These are phyloP conservation scores for Corynorhinus townsendii DNA, from an alignment of 2,113 vertebrate species.

Conservation along the genomic window DNA sequence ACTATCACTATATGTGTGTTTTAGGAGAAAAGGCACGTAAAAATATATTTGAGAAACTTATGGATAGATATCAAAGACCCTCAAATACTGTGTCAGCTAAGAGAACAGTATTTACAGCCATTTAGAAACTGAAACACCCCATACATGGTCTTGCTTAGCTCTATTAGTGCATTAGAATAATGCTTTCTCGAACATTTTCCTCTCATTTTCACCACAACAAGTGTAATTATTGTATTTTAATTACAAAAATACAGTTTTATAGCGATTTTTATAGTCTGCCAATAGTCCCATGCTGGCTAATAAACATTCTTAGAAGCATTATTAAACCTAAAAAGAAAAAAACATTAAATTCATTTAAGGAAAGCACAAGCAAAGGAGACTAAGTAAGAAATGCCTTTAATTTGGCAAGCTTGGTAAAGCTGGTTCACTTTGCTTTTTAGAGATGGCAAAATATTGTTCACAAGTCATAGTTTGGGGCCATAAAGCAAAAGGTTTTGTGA, in stretches of 20 bases:
- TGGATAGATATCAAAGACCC: neutral
- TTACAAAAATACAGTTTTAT: neutral
- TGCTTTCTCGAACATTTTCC: slow-evolving; percentile 20
- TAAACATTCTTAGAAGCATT: slow-evolving; percentile 48
- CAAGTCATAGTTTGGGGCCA: neutral
- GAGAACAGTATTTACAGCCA: slow-evolving; percentile 25
- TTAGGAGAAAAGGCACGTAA: neutral
- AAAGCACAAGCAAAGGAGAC: slow-evolving; percentile 9
- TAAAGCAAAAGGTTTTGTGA: neutral
- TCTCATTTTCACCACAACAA: neutral
- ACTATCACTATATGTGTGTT: neutral
- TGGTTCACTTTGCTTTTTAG: neutral
- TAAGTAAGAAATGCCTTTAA: slow-evolving; percentile 29
- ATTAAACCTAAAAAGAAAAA: slow-evolving; percentile 37
- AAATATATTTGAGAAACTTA: neutral
- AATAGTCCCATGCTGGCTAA: slow-evolving; percentile 53
- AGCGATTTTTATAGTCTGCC: neutral
- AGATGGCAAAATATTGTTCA: slow-evolving; percentile 3
- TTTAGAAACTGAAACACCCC: neutral
- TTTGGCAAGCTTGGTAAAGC: slow-evolving; percentile 9
- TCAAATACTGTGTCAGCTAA: neutral
- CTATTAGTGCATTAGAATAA: neutral
- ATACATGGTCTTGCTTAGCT: neutral
- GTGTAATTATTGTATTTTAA: neutral
- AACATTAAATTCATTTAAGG: slow-evolving; percentile 42